Base-by-base conservation (phyloP, 2,888 invertebrate species). In the Zygaena filipendulae region DNA sequence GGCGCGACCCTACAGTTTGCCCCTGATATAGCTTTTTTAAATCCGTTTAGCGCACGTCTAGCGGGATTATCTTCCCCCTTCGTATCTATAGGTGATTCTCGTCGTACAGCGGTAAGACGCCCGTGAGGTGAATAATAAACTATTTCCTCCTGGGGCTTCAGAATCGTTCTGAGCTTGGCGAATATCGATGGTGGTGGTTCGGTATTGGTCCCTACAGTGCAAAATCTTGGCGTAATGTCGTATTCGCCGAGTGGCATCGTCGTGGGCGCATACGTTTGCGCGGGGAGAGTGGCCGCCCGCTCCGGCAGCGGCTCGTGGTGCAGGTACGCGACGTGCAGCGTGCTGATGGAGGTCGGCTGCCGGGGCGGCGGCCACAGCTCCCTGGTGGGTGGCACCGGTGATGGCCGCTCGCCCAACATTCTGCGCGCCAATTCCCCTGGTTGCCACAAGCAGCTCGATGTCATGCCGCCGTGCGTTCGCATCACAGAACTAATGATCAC, bases 371-470 rank as follows among this genome's bases (percentile, higher is more conserved):
- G 53, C 39, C 79, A 77, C 25, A 77, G 56, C 18, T 75, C 74
- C 33, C 77, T 55, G 1, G 77, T 77, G 10, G 77, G 75, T 7
- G 75, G 72, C 2, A 77, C 71, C 18, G 75, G 68, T 23, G 75
- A 61, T 7, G 75, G 77, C 16, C 79, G 55, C 45, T 74, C 74
- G 30, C 77, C 77, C 33, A 75, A 48, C 67, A 79, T 64, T 13
- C 79, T 62, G 10, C 77, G 61, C 14, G 77, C 74, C 32, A 77
- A 58, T 47, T 79, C 79, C 18, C 70, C 69, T n/a, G 77, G 75
- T 43, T 79, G 79, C 79, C 79, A 79, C 36, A 79, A 51, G 47
- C 70, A 74, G 55, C 75, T 77, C 35, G 71, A 68, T 26, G 74
- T 72, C 44, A 79, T 50, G 52, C 71, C 69, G 8, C 70, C 72